These are phyloP conservation scores for Peromyscus maniculatus DNA, from an alignment of 2,113 vertebrate genomes.

Conservation along the genomic window DNA sequence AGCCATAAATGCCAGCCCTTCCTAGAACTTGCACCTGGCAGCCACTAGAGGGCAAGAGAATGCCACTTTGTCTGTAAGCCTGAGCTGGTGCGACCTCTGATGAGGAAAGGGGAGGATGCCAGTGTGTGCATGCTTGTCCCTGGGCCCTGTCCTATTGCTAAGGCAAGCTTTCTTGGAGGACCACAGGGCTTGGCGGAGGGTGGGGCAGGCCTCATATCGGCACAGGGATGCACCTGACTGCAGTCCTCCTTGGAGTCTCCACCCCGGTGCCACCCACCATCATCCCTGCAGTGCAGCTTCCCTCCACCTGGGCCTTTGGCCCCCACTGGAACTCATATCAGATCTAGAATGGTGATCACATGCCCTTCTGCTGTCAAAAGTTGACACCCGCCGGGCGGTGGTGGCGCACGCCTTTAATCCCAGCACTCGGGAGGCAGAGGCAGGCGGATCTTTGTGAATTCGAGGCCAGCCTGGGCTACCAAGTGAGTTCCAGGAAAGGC, in stretches of 20 bases:
- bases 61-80: not conserved
- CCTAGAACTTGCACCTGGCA: not conserved
- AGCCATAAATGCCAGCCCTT: not conserved
- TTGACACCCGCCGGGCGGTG: too few species aligned
- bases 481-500: too few species aligned
- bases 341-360: not conserved
- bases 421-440: too few species aligned
- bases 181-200: too few species aligned
- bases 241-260: not conserved
- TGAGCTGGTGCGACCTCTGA: rapidly evolving
- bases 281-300: not conserved
- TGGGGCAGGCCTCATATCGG: not conserved
- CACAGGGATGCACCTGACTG: too few species aligned
- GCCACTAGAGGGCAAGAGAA: slow-evolving; percentile 49
- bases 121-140: not conserved
- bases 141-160: not conserved
- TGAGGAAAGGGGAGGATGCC: not conserved
- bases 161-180: not conserved
- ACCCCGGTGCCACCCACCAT: not conserved
- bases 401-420: too few species aligned
- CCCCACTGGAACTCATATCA: not conserved
- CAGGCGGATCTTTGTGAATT: too few species aligned
- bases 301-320: not conserved
- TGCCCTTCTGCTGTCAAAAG: not conserved
- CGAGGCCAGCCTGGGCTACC: too few species aligned